Evolutionary conservation across 1,140 invertebrate species (phyloP).

Genomic region (Glomeris maerens): DNA sequence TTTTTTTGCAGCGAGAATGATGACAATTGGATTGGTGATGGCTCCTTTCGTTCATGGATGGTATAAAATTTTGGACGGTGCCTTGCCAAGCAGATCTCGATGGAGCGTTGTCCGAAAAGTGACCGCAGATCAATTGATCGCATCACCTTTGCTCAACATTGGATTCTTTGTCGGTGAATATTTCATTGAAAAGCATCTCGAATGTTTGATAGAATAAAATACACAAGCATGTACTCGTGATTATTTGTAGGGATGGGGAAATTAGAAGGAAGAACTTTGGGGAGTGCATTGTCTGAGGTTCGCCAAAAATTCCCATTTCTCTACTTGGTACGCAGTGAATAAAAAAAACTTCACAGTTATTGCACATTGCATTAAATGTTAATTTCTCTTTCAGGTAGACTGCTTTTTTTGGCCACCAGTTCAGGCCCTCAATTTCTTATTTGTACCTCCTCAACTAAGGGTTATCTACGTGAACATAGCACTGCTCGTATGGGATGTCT

Average conservation of each 20-base stretch:
- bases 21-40: slow-evolving; percentile 10
- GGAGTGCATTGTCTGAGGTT: slow-evolving; percentile 14
- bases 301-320: slow-evolving; percentile 16
- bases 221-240: neutral
- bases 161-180: slow-evolving; percentile 16
- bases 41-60: slow-evolving; percentile 17
- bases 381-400: slow-evolving; percentile 18
- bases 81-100: slow-evolving; percentile 7
- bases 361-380: too few species aligned
- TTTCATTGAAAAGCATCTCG: neutral
- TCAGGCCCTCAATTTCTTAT: slow-evolving; percentile 18
- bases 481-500: slow-evolving; percentile 17
- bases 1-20: slow-evolving; percentile 14
- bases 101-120: slow-evolving; percentile 16
- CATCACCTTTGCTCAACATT: slow-evolving; percentile 15
- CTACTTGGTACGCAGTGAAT: slow-evolving; percentile 15
- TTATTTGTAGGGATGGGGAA: slow-evolving; percentile 10
- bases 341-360: too few species aligned
- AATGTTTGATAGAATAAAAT: slow-evolving; percentile 3
- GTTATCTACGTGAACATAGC: slow-evolving; percentile 17
- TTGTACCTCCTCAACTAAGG: slow-evolving; percentile 15
- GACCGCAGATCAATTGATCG: slow-evolving; percentile 16
- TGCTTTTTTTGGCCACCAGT: slow-evolving; percentile 20
- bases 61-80: slow-evolving; percentile 16
- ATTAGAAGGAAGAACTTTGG: slow-evolving; percentile 14